A percentile compares a stretch with the other conserved stretches of the same genome.
Conservation (phyloP, 2,797 vertebrate genomes). For the Tangara arthus region DNA sequence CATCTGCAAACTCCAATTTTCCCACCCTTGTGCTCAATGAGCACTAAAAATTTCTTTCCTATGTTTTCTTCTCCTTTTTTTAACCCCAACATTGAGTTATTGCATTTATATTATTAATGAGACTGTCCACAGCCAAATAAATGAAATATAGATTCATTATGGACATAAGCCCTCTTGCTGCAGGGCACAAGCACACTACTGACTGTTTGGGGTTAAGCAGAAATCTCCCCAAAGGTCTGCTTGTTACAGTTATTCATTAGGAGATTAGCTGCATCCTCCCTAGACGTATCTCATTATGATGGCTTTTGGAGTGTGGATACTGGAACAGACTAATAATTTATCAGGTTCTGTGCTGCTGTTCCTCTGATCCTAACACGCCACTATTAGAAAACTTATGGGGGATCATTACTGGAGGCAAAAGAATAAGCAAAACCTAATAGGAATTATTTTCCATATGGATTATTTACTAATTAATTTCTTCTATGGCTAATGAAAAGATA, state of each 20-base stretch:
- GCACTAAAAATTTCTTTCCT: background rate
- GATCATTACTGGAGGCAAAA: background rate
- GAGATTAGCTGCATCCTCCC: conserved; percentile 33
- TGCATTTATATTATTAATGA: conserved; percentile 49
- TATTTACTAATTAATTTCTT: conserved; percentile 12
- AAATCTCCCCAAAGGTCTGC: conserved; percentile 24
- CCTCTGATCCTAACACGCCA: background rate
- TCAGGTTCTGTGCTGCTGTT: background rate
- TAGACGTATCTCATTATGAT: conserved; percentile 2
- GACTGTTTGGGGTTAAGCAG: conserved; percentile 28
- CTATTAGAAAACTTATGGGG: background rate
- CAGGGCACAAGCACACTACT: background rate
- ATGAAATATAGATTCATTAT: conserved; percentile 40
- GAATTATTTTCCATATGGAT: background rate
- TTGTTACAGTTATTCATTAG: conserved; percentile 42
- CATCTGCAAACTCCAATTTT: conserved; percentile 29
- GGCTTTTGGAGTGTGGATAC: conserved; percentile 1
- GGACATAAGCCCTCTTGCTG: conserved; percentile 19
- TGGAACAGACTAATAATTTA: conserved; percentile 37
- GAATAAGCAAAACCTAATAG: background rate
- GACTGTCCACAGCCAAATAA: conserved; percentile 24
- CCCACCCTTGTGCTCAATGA: background rate
- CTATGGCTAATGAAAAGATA: background rate
- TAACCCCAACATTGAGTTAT: conserved; percentile 7
- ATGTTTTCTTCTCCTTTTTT: conserved; percentile 7